These are phyloP conservation scores for Falco novaeseelandiae DNA, from an alignment of 2,797 vertebrate species.

Conservation along the genomic window DNA sequence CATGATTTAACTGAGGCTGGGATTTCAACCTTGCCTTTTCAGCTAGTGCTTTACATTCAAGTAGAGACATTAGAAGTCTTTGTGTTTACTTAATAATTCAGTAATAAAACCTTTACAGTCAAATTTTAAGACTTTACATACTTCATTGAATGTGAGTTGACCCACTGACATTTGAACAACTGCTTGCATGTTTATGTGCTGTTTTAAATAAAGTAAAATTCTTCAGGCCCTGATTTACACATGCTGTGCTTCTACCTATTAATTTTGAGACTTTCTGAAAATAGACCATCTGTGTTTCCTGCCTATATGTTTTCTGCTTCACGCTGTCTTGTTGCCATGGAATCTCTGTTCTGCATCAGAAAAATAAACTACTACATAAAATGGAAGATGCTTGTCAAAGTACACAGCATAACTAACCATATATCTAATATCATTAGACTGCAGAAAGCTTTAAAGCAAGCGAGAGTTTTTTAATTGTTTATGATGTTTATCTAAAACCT, in stretches of 20 bases:
- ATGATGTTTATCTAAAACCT: not conserved
- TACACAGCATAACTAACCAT: not conserved
- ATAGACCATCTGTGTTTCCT: not conserved
- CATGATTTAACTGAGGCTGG: not conserved
- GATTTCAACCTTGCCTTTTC: not conserved
- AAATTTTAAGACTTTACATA: not conserved
- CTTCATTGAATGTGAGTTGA: not conserved
- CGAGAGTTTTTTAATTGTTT: rapidly evolving
- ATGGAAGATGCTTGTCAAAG: not conserved
- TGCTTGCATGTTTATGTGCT: not conserved
- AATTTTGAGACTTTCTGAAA: not conserved
- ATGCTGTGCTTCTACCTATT: not conserved
- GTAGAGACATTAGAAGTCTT: not conserved
- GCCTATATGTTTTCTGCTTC: not conserved
- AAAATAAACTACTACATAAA: not conserved
- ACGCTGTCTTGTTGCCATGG: not conserved
- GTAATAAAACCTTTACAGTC: not conserved
- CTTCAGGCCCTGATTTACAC: not conserved
- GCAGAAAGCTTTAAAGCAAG: not conserved
- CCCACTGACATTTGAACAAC: not conserved
- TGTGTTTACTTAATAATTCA: not conserved
- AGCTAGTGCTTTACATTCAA: not conserved
- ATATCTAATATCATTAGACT: not conserved
- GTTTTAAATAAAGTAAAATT: not conserved
- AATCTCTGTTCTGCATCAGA: not conserved